Evolutionary conservation across 92 coral and sea anemone species (phyloP), one percentile per base, ranked within the genome.

Genomic region (Paramuricea clavata): DNA sequence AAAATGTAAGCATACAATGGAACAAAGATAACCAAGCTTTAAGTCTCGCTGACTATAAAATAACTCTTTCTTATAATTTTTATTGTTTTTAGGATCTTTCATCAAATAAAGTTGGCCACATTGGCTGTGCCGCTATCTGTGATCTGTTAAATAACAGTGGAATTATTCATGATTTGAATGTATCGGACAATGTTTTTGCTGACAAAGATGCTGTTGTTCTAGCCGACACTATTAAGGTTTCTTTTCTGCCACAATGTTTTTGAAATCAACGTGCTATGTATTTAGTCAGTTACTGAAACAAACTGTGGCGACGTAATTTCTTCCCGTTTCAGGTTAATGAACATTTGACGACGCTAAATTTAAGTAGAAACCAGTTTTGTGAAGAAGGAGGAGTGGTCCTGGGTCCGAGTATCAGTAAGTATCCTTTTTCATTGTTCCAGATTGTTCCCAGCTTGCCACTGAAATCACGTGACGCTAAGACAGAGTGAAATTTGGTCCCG

Each of bases 341-440:
- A 2, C 92, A 96, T 79, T 68, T 96, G 71, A 36, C 77, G 10
- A 87, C 94, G 93, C 72, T 96, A 76, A 91, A 93, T 82, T 81
- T 96, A 12, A 94, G 98, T 56, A 86, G 92, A 64, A 96, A 96
- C 79, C 82, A 76, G 34, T 96, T 96, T 85, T 96, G 98, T 16
- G 99, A 96, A 87, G 90, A 86, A 34, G 93, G 94, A 3, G 99
- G 99, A 16, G 93, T 88, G 68, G 86, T 92, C 49, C 90, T 96
- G 43, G 99, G 98, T 0, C 94, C 89, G 21, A 95, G 93, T 87
- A 94, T 96, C 49, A 89, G 99, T 96, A 88, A 87, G 95, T 10
- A 47, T 54, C 3, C 62, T 54, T 54, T 54, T 47, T n/a, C n/a
- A n/a, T n/a, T n/a, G n/a, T n/a, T n/a, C n/a, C n/a, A n/a, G n/a